Percentiles rank a stretch among this genome's conserved stretches.
phyloP scores from a whole-genome alignment of 2,113 vertebrate genomes.

The Corythornis cristatus region DNA sequence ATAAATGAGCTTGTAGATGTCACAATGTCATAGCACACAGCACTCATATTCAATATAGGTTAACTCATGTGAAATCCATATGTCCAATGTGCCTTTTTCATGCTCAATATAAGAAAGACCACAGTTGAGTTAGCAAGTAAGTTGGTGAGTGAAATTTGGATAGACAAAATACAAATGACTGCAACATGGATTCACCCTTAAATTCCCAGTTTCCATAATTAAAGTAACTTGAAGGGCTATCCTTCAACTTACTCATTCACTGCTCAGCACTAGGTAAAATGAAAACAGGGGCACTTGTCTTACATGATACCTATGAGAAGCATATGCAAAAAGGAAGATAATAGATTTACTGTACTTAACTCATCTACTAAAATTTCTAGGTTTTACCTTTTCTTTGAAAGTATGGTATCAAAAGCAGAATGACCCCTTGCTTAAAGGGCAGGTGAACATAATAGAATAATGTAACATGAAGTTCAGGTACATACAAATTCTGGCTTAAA shows the following conservation, averaged over 20 bases:
- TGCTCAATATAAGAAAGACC: neutral
- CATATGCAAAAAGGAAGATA: neutral
- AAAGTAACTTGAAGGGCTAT: neutral
- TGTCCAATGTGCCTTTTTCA: neutral
- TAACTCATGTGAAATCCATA: neutral
- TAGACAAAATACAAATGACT: neutral
- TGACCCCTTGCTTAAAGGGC: neutral
- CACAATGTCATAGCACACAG: neutral
- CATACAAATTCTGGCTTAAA: neutral
- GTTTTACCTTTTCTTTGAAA: neutral
- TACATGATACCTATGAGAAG: neutral
- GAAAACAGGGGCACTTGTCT: neutral
- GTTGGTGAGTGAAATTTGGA: neutral
- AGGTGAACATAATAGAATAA: neutral
- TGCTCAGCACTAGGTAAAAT: neutral
- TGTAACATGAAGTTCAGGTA: neutral
- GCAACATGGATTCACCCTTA: neutral
- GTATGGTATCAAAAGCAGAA: neutral
- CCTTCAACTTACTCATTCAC: neutral
- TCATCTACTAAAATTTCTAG: neutral
- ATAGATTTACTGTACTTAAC: neutral
- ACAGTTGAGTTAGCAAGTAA: neutral
- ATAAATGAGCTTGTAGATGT: neutral
- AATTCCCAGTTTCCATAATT: neutral
- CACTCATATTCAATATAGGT: neutral